Percentiles rank a stretch among this genome's conserved stretches.
phyloP scores from a whole-genome alignment of 2,888 invertebrate species.

The Capitulum mitella region DNA sequence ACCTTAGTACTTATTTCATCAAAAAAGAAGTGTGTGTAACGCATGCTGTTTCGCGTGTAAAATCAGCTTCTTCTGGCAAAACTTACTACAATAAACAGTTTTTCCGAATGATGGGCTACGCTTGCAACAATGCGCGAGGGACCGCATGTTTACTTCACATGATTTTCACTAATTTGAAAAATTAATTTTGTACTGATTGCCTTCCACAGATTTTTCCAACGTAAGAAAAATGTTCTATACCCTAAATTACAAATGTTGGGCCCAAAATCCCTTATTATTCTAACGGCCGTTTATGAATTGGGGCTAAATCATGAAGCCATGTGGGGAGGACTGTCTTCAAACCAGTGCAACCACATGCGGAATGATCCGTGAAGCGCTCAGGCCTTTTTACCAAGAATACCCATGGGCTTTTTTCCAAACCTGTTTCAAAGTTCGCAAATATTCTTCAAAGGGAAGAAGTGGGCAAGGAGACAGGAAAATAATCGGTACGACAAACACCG shows the following conservation, averaged over 20 bases:
- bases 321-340: neutral
- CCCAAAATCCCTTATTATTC: no score
- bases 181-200: no score
- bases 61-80: no score
- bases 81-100: no score
- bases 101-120: no score
- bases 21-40: no score
- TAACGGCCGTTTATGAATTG: neutral
- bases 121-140: neutral
- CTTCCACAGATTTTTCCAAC: neutral
- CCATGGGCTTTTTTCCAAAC: constrained; percentile 24
- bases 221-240: neutral
- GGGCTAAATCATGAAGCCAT: constrained; percentile 11
- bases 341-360: neutral
- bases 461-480: neutral
- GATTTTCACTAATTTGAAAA: no score
- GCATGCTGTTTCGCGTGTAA: no score
- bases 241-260: neutral
- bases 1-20: no score
- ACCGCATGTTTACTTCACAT: neutral
- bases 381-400: neutral
- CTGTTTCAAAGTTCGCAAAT: constrained; percentile 5
- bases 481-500: neutral
- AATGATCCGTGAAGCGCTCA: neutral
- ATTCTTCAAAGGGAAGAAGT: neutral